phyloP scores from a whole-genome alignment of 2,888 invertebrate species.

The Lithophane leautieri region DNA sequence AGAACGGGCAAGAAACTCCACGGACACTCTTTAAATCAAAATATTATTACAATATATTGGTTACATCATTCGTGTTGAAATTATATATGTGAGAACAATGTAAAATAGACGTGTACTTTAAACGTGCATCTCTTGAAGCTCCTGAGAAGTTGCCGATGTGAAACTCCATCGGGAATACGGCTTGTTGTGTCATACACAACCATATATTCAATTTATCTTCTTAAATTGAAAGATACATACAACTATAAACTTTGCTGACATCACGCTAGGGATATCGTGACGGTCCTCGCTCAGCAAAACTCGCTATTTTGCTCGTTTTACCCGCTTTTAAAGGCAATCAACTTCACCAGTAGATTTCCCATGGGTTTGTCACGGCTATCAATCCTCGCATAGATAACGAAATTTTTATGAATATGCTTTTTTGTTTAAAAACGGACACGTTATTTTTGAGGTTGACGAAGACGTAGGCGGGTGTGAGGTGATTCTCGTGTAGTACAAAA shows the following conservation, averaged over 20 bases:
- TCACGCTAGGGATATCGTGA: conserved; percentile 18
- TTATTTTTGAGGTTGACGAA: background rate
- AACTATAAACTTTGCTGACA: conserved; percentile 21
- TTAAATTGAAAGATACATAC: background rate
- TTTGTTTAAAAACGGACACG: background rate
- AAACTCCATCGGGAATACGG: background rate
- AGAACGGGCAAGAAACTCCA: no score
- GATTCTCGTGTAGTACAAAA: background rate
- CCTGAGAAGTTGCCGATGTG: background rate
- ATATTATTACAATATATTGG: no score
- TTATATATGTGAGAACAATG: no score
- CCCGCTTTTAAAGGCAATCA: conserved; percentile 46
- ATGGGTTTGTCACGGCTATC: conserved; percentile 31
- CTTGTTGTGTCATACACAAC: no score
- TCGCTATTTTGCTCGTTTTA: conserved; percentile 30
- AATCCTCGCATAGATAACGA: conserved; percentile 30
- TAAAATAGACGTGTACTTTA: no score
- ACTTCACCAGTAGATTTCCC: conserved; percentile 56
- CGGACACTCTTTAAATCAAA: no score
- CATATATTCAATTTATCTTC: background rate
- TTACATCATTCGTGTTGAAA: no score
- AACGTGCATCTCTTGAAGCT: no score
- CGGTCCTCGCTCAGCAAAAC: conserved; percentile 32
- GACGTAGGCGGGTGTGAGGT: background rate
- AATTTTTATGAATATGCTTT: conserved; percentile 12